Evolutionary conservation across 2,888 invertebrate genomes (phyloP), one percentile per base, ranked within the genome.

Genomic region (Drosophila anomelani): DNA sequence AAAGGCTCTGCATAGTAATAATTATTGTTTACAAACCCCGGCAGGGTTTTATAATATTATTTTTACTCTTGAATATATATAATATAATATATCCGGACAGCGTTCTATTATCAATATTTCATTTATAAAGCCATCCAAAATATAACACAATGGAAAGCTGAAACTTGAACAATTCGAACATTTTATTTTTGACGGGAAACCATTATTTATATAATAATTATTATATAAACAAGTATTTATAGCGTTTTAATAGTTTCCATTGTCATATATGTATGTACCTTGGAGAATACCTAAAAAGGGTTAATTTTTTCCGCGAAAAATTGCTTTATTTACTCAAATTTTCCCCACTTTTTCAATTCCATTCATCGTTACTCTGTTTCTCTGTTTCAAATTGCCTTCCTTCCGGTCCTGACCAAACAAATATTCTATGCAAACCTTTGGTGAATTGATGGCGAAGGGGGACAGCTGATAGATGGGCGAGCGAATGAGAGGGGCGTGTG

Each of bases 381-480:
- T 34, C 47, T 61, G 47, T 66, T 68, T 41, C 67, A 56, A 66
- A 66, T 68, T 68, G 67, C 67, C 67, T 56, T 66, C 67, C 67
- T 66, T 66, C 67, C 67, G 67, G 47, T 49, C 56, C 56, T 47
- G n/a, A 29, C 55, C 54, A 64, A 54, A 67, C 53, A 67, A 64
- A 67, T 67, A 39, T 66, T 66, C 66, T 56, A 55, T 66, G 67
- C 67, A 67, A 66, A 49, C 66, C 66, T 47, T 66, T 66, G 47
- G 67, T 56, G 68, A 20, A 62, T 66, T 66, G 62, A 66, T 44
- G 53, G 26, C 34, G 15, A 51, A 20, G 13, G 51, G 15, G 34
- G 2, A 5, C 32, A 2, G 23, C 23, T 23, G 23, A 23, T 23
- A 23, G 23, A 23, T 23, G 23, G 23, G 23, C 23, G 23, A 23